Percentiles rank a stretch among this genome's conserved stretches.
Conservation (phyloP, 2,797 vertebrate genomes). For the Avahi laniger region DNA sequence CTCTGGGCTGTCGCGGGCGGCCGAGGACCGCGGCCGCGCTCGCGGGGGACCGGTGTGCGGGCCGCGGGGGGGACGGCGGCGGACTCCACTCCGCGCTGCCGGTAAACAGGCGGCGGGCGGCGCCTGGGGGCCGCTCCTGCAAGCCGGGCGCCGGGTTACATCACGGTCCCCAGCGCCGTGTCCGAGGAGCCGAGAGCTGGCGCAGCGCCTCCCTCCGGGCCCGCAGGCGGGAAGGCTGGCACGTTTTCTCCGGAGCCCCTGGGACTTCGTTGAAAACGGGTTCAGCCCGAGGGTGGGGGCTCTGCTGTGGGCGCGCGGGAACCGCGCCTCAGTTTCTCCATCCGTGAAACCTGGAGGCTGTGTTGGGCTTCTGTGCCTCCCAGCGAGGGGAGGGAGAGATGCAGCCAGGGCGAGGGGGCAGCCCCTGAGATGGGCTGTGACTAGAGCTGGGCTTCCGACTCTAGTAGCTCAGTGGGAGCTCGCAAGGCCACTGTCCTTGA, state of each 20-base stretch:
- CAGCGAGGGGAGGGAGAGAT: no score
- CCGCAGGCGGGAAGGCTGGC: not conserved
- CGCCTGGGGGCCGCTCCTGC: constrained; percentile 43
- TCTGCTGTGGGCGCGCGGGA: not conserved
- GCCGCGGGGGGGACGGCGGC: not conserved
- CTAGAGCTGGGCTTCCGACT: not conserved
- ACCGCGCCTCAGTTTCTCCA: not conserved
- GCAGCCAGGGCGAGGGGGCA: not conserved
- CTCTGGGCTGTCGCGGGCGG: accelerated
- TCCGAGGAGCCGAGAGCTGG: constrained; percentile 30
- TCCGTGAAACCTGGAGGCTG: not conserved
- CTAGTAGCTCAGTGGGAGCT: not conserved
- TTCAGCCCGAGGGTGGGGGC: not conserved
- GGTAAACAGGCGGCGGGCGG: not conserved
- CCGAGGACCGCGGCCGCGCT: accelerated
- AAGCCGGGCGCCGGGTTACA: constrained; percentile 22
- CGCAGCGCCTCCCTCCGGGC: not conserved
- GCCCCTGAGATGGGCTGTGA: not conserved
- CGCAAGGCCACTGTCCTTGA: not conserved
- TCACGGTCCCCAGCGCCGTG: constrained; percentile 48
- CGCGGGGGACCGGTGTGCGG: accelerated
- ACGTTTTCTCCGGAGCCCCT: not conserved
- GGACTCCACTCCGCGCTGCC: not conserved
- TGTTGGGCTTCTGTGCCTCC: not conserved
- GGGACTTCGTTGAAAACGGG: not conserved